Conservation (phyloP, 2,888 invertebrate species). For the Ophion ellenae region DNA sequence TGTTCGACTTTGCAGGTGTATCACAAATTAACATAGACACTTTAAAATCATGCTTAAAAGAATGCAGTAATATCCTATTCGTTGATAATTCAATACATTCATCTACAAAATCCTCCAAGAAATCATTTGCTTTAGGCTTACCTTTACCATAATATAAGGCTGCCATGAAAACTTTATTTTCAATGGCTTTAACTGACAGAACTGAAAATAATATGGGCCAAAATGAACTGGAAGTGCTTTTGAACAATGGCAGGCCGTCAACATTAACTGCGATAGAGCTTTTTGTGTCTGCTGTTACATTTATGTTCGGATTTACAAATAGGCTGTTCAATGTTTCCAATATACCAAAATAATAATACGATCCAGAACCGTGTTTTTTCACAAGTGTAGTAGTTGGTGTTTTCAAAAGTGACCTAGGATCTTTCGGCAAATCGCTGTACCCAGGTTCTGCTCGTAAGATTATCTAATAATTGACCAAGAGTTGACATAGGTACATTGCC, state of each 20-base stretch:
- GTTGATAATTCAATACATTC: slow-evolving; percentile 45
- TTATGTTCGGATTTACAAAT: slow-evolving; percentile 35
- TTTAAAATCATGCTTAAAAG: slow-evolving; percentile 43
- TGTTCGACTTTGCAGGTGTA: slow-evolving; percentile 67
- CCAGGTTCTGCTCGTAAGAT: slow-evolving; percentile 45
- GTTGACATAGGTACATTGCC: slow-evolving; percentile 44
- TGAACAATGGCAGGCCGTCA: slow-evolving; percentile 58
- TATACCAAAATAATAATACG: slow-evolving; percentile 51
- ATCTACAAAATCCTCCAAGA: slow-evolving; percentile 65
- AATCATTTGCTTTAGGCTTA: slow-evolving; percentile 64
- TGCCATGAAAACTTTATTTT: slow-evolving; percentile 63
- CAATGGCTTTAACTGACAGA: slow-evolving; percentile 48
- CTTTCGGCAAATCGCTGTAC: slow-evolving; percentile 49
- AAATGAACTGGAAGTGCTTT: neutral
- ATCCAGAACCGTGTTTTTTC: slow-evolving; percentile 22
- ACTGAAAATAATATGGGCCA: slow-evolving; percentile 69
- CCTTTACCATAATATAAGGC: slow-evolving; percentile 66
- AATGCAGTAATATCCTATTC: slow-evolving; percentile 50
- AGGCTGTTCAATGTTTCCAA: slow-evolving; percentile 20
- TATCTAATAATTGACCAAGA: slow-evolving; percentile 39
- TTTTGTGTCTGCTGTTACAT: slow-evolving; percentile 18
- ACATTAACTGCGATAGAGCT: slow-evolving; percentile 26
- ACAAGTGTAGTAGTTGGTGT: slow-evolving; percentile 26
- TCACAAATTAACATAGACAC: slow-evolving; percentile 66
- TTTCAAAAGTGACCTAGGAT: slow-evolving; percentile 59